These are phyloP conservation scores for Laticauda laticaudata DNA, from an alignment of 2,113 vertebrate species.

Conservation along the genomic window DNA sequence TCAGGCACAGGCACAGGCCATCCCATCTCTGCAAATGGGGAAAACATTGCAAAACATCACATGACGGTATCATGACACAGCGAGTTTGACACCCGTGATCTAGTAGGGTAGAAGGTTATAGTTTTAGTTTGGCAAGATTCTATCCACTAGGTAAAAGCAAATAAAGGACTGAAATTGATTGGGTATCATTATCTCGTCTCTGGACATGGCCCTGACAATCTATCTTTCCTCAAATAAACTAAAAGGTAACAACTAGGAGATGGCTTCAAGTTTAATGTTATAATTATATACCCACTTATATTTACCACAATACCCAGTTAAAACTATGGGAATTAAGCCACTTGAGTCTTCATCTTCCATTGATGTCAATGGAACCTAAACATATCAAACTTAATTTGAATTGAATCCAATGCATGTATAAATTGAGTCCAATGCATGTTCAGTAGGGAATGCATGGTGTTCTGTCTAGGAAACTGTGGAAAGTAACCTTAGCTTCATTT, in stretches of 20 bases:
- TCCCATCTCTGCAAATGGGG: too few species aligned
- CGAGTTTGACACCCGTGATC: too few species aligned
- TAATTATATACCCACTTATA: neutral
- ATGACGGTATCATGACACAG: too few species aligned
- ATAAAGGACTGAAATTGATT: too few species aligned
- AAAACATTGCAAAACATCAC: too few species aligned
- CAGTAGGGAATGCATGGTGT: neutral
- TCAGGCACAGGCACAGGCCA: too few species aligned
- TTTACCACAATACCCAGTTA: neutral
- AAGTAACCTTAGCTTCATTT: neutral
- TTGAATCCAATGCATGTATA: neutral
- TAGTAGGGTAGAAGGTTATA: too few species aligned
- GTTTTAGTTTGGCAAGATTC: too few species aligned
- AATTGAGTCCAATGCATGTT: neutral
- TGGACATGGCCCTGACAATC: neutral
- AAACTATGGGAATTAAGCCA: neutral
- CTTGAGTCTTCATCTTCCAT: neutral
- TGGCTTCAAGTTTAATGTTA: neutral
- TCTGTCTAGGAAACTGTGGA: neutral
- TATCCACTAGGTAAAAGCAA: too few species aligned
- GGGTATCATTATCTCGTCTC: too few species aligned
- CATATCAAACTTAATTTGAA: neutral
- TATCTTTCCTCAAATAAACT: neutral
- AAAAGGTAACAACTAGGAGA: neutral
- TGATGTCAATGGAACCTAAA: neutral